A percentile compares a stretch with the other conserved stretches of the same genome.
Evolutionary conservation across 1,140 invertebrate species (phyloP).

Genomic region (Eumaeus atala): DNA sequence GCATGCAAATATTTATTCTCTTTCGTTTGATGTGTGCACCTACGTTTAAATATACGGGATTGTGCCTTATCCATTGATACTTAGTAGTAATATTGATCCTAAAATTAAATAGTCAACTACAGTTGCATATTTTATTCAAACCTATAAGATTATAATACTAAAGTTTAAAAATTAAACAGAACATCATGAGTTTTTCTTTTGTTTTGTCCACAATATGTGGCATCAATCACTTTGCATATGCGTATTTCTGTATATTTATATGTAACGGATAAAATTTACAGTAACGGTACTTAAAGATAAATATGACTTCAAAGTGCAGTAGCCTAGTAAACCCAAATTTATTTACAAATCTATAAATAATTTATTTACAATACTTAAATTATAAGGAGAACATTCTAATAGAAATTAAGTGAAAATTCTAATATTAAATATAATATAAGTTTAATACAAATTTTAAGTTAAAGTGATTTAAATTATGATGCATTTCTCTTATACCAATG

Average conservation of each 20-base stretch:
- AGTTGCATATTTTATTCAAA: not conserved
- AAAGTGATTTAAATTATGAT: too few species aligned
- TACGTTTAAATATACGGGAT: too few species aligned
- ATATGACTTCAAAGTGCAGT: slow-evolving; percentile 21
- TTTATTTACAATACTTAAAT: slow-evolving; percentile 30
- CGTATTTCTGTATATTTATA: too few species aligned
- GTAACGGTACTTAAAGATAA: slow-evolving; percentile 17
- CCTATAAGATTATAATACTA: too few species aligned
- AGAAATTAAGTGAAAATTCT: not conserved
- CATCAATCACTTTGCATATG: not conserved
- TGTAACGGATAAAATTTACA: not conserved
- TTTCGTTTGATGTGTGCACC: too few species aligned
- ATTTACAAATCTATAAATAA: slow-evolving; percentile 35
- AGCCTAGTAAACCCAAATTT: slow-evolving; percentile 21
- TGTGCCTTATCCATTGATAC: not conserved
- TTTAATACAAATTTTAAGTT: too few species aligned
- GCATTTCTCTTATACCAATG: not conserved
- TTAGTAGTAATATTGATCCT: not conserved
- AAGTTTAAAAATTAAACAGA: too few species aligned
- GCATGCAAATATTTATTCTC: too few species aligned
- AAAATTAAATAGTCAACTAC: not conserved
- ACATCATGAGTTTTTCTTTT: too few species aligned
- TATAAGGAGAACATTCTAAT: slow-evolving; percentile 10
- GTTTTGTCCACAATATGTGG: not conserved
- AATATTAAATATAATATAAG: too few species aligned